Base-by-base conservation (phyloP, 2,888 invertebrate species). In the Dryomyza anilis region DNA sequence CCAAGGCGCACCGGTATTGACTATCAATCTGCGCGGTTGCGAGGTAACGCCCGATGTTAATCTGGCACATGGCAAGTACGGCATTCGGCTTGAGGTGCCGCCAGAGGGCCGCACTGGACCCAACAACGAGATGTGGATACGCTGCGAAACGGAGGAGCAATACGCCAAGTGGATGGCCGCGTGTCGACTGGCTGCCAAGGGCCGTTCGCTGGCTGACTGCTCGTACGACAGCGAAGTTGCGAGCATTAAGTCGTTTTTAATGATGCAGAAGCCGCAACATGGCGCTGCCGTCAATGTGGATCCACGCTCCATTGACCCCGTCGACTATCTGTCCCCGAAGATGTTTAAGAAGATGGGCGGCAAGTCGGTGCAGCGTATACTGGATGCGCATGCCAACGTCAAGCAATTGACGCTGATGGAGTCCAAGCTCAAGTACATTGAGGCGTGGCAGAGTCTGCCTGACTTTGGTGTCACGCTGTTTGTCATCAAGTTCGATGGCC, bases 101-200 rank as follows among this genome's bases (percentile, higher is more conserved):
- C 90, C 92, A 63, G 89, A 94, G 58, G 96, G 96, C 72, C 94
- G 96, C 68, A 96, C 96, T 93, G 91, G 93, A 59, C 97, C 99
- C 81, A 97, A 98, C 92, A 91, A 92, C 66, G 99, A 99, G 84
- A 93, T 98, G 87, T 95, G 94, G 89, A 90, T 99, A 72, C 88
- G 96, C 79, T 98, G 98, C 81, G 96, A 97, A 74, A 90, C 91
- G 73, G 95, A 98, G 84, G 92, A 94, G 56, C 96, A 98, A 80
- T 99, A 98, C 84, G 96, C 98, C 12, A 92, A 93, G 78, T 99
- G 99, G 99, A 94, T 99, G 90, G 96, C 98, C 0, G 99, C 98
- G 1, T 96, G 96, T 79, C 89, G 95, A 65, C 86, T 99, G 69
- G 98, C 98, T 0, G 89, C 97, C 1, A 96, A 96, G 83, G 98